Conservation (phyloP, 2,888 invertebrate species). For the Hypercompe scribonia region DNA sequence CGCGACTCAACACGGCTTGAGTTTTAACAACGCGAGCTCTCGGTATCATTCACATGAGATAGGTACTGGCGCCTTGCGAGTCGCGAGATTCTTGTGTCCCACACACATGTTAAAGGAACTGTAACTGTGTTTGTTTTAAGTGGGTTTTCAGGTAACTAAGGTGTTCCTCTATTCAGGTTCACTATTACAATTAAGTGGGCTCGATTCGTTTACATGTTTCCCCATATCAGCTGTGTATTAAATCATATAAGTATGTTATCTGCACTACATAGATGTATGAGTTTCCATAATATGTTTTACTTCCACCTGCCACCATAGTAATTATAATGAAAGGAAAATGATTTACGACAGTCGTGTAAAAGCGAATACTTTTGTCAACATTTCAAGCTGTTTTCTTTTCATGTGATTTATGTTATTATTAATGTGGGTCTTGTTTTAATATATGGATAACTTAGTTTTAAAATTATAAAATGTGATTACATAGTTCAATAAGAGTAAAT, state of each 20-base stretch:
- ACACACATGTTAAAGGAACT: slow-evolving; percentile 65
- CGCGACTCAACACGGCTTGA: slow-evolving; percentile 84
- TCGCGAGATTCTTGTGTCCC: slow-evolving; percentile 66
- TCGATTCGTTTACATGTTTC: slow-evolving; percentile 26
- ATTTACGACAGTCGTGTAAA: background rate
- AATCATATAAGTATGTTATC: background rate
- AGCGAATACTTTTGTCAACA: slow-evolving; percentile 4
- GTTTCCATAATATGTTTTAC: slow-evolving; percentile 5
- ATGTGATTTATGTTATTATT: slow-evolving; percentile 8
- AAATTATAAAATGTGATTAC: background rate
- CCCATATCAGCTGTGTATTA: background rate
- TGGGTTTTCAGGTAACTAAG: slow-evolving; percentile 52
- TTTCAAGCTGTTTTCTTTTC: slow-evolving; percentile 1
- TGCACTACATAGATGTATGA: background rate
- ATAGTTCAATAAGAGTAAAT: background rate
- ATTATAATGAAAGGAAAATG: slow-evolving; percentile 13
- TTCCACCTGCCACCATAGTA: background rate
- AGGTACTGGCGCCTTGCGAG: slow-evolving; percentile 64
- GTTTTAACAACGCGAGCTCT: slow-evolving; percentile 85
- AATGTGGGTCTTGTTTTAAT: background rate
- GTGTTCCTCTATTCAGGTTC: slow-evolving; percentile 23
- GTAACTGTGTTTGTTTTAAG: slow-evolving; percentile 58
- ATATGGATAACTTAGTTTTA: background rate
- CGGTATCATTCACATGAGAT: slow-evolving; percentile 80
- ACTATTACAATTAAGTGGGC: slow-evolving; percentile 6